Percentiles rank a stretch among this genome's conserved stretches.
Evolutionary conservation across 2,113 vertebrate species (phyloP).

Genomic region (Sebastes schlegelii): DNA sequence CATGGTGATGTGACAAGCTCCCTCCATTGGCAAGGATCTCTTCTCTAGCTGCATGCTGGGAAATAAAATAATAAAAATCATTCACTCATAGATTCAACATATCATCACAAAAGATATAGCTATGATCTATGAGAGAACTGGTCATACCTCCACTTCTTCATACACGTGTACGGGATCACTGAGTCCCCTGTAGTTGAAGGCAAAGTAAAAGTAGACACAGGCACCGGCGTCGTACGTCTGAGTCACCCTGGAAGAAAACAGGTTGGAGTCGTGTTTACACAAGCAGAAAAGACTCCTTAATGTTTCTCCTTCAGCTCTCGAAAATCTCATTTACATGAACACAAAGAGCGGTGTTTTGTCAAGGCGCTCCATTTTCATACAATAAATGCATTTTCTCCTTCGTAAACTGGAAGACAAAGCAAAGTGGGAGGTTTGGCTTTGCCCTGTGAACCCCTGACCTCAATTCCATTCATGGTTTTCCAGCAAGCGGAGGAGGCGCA

Average conservation of each 20-base stretch:
- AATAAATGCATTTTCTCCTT: conserved; percentile 32
- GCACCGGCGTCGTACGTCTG: conserved; percentile 97
- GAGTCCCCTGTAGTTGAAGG: conserved; percentile 99
- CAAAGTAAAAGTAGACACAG: conserved; percentile 99
- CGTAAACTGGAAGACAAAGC: conserved; percentile 37
- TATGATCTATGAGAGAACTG: background rate
- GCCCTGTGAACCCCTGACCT: conserved; percentile 51
- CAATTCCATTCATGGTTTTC: conserved; percentile 58
- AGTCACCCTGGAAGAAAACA: conserved; percentile 88
- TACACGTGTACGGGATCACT: conserved; percentile 93
- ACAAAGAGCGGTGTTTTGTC: conserved; percentile 7
- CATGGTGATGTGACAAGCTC: conserved; percentile 98
- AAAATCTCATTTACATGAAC: conserved; percentile 28
- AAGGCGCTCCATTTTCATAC: conserved; percentile 32
- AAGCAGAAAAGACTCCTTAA: background rate
- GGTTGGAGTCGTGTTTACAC: background rate
- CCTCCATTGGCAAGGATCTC: conserved; percentile 99
- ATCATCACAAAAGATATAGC: conserved; percentile 2
- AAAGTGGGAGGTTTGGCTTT: conserved; percentile 50
- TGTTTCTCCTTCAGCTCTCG: conserved; percentile 5
- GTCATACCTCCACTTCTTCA: conserved; percentile 95
- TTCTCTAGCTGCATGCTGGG: conserved; percentile 94
- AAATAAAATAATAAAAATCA: conserved; percentile 24
- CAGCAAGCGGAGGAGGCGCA: conserved; percentile 22
- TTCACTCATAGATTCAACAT: background rate